Evolutionary conservation across 2,797 vertebrate genomes (phyloP).

Genomic region (Silurus lanzhouensis): DNA sequence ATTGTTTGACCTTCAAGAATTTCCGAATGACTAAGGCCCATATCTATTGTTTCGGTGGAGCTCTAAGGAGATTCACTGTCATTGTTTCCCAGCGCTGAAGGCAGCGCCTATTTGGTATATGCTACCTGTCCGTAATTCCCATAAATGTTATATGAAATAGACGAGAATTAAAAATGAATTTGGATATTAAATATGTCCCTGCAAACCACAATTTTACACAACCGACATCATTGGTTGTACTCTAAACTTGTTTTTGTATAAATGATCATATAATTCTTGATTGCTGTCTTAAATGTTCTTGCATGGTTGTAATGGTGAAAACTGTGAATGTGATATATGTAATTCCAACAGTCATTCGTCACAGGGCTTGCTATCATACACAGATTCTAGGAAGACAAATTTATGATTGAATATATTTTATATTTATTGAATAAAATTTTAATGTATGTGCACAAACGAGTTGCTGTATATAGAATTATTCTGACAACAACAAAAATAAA

Average conservation of each 20-base stretch:
- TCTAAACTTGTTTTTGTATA: constrained; percentile 21
- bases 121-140: constrained; percentile 56
- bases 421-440: not conserved
- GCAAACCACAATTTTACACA: not conserved
- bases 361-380: constrained; percentile 51
- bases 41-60: constrained; percentile 70
- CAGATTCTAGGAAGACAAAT: constrained; percentile 39
- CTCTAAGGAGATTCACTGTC: constrained; percentile 56
- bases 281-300: constrained; percentile 39
- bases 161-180: not conserved
- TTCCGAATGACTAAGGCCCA: constrained; percentile 55
- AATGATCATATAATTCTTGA: constrained; percentile 31
- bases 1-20: constrained; percentile 75
- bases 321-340: constrained; percentile 48
- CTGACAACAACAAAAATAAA: not conserved
- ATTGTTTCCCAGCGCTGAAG: constrained; percentile 68
- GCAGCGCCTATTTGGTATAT: constrained; percentile 53
- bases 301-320: constrained; percentile 43
- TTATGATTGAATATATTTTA: constrained; percentile 21
- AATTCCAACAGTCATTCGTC: constrained; percentile 53
- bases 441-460: constrained; percentile 28
- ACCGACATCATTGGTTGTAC: not conserved
- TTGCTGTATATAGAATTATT: constrained; percentile 5
- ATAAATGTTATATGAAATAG: not conserved
- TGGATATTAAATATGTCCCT: constrained; percentile 26